Evolutionary conservation across 2,888 invertebrate genomes (phyloP).

Genomic region (Thyatira batis): DNA sequence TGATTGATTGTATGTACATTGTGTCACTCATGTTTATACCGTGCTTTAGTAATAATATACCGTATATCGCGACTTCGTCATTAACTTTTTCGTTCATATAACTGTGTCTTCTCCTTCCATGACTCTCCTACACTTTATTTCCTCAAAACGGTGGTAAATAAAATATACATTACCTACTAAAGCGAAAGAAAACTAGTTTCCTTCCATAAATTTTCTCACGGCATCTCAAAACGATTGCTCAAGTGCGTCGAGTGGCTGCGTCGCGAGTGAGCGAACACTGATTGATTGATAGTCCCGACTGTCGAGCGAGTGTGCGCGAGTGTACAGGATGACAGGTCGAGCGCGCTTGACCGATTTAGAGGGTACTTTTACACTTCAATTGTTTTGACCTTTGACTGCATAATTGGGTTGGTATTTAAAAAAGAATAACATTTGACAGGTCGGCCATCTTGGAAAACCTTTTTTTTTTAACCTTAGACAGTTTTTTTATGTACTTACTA

Average conservation of each 20-base stretch:
- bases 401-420: neutral
- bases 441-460: no score
- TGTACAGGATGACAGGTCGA: conserved; percentile 21
- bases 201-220: neutral
- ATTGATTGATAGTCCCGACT: neutral
- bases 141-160: neutral
- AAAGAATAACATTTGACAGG: neutral
- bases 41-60: no score
- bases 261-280: neutral
- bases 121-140: no score
- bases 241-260: neutral
- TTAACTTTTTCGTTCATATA: no score
- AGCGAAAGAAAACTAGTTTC: neutral
- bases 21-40: no score
- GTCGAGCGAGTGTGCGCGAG: conserved; percentile 19
- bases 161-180: neutral
- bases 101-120: no score
- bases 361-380: conserved; percentile 38
- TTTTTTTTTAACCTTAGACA: no score
- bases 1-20: no score
- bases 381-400: conserved; percentile 16
- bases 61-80: no score
- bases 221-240: neutral
- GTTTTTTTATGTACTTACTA: no score
- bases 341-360: conserved; percentile 38